phyloP scores from a whole-genome alignment of 2,888 invertebrate genomes.

The Teinopalpus imperialis region DNA sequence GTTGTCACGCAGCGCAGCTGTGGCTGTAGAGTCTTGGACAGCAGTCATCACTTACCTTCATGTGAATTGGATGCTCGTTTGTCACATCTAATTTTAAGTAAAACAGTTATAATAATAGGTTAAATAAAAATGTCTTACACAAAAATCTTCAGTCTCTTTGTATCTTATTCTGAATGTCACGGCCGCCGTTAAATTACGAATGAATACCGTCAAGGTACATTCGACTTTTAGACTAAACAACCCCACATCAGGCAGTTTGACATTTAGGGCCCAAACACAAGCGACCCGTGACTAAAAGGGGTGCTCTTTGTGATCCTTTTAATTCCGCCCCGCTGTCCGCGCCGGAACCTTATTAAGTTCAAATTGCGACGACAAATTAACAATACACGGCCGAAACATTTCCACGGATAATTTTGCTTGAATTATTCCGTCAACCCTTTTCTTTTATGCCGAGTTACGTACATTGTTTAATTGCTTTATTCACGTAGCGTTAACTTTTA shows the following conservation, averaged over 20 bases:
- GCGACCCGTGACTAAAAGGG: constrained; percentile 23
- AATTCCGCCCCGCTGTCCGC: constrained; percentile 18
- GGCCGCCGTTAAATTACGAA: not conserved
- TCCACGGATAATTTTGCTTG: constrained; percentile 1
- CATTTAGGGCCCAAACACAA: constrained; percentile 17
- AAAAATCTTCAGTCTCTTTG: no score
- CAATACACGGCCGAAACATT: constrained; percentile 18
- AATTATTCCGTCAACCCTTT: constrained; percentile 13
- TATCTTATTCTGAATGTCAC: not conserved
- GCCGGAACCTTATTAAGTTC: constrained; percentile 21
- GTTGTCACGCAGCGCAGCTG: no score
- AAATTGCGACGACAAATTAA: constrained; percentile 24
- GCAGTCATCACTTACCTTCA: no score
- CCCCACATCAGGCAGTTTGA: constrained; percentile 19
- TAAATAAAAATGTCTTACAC: no score
- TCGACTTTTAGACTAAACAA: constrained; percentile 14
- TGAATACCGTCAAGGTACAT: constrained; percentile 1
- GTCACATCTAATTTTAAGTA: no score
- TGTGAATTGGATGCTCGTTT: no score
- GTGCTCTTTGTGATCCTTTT: constrained; percentile 22
- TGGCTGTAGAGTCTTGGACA: no score
- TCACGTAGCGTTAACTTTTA: constrained; percentile 2
- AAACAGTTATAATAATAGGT: no score
- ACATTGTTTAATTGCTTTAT: constrained; percentile 11
- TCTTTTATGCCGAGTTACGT: constrained; percentile 1